phyloP scores from a whole-genome alignment of 2,888 invertebrate species.

The Platycheirus rosarum region DNA sequence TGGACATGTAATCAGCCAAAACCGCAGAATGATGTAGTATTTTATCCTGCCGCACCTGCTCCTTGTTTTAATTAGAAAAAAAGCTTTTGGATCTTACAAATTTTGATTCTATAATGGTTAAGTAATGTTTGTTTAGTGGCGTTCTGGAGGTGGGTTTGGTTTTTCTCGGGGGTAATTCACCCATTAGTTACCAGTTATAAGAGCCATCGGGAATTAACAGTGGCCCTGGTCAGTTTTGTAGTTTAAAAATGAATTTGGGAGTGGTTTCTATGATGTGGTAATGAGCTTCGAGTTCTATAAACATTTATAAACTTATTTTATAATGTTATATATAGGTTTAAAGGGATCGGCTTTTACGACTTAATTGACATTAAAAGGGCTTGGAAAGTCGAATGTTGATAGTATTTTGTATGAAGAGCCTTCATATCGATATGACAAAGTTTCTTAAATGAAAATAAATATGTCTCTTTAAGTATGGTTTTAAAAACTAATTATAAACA shows the following conservation, averaged over 20 bases:
- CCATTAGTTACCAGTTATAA: no score
- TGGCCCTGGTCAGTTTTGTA: constrained; percentile 8
- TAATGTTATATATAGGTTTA: constrained; percentile 1
- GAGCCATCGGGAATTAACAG: constrained; percentile 1
- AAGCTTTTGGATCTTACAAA: constrained; percentile 37
- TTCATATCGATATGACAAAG: no score
- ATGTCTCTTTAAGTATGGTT: no score
- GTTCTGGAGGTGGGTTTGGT: not conserved
- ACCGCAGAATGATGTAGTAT: constrained; percentile 25
- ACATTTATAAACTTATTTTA: not conserved
- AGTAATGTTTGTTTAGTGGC: not conserved
- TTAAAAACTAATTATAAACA: no score
- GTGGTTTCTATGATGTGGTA: constrained; percentile 2
- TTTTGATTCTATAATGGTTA: constrained; percentile 46
- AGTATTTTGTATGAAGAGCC: no score
- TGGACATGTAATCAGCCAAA: constrained; percentile 42
- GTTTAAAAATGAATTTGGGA: constrained; percentile 16
- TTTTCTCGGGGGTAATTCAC: no score
- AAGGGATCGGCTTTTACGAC: constrained; percentile 20
- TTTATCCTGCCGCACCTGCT: constrained; percentile 66
- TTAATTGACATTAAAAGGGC: constrained; percentile 12
- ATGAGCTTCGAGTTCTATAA: constrained; percentile 16
- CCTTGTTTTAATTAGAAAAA: constrained; percentile 55
- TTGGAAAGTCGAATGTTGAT: not conserved
- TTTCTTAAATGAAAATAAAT: no score